phyloP scores from a whole-genome alignment of 2,113 vertebrate genomes.

The Xiphophorus maculatus region DNA sequence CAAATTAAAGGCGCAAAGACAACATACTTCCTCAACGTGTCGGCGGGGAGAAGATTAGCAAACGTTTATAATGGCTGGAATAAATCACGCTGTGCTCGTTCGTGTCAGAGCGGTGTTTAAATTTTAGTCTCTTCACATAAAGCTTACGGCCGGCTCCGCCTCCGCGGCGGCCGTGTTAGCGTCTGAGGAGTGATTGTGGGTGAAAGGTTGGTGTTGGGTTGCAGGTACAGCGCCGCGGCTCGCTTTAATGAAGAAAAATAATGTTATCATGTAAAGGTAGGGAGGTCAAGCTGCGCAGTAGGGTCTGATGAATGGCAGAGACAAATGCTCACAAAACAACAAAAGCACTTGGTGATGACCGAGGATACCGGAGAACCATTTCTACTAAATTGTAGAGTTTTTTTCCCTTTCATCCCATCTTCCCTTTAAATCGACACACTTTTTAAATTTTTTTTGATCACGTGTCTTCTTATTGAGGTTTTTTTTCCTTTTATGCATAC shows the following conservation, averaged over 20 bases:
- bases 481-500: too few species aligned
- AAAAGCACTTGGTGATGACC: slow-evolving; percentile 29
- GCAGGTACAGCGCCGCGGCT: slow-evolving; percentile 31
- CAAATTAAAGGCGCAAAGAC: slow-evolving; percentile 77
- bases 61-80: slow-evolving; percentile 79
- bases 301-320: slow-evolving; percentile 52
- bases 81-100: slow-evolving; percentile 76
- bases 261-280: slow-evolving; percentile 56
- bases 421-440: background rate
- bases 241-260: slow-evolving; percentile 59
- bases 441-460: too few species aligned
- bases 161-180: slow-evolving; percentile 43
- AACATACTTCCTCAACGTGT: slow-evolving; percentile 76
- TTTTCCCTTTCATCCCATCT: background rate
- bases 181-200: slow-evolving; percentile 44
- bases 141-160: slow-evolving; percentile 46
- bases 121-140: slow-evolving; percentile 59
- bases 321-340: slow-evolving; percentile 61
- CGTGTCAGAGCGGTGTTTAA: slow-evolving; percentile 74
- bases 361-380: slow-evolving; percentile 17
- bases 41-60: slow-evolving; percentile 67
- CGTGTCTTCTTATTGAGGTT: too few species aligned
- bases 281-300: slow-evolving; percentile 49
- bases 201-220: slow-evolving; percentile 64
- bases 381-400: background rate